Evolutionary conservation across 2,888 invertebrate genomes (phyloP), one percentile per base, ranked within the genome.

Genomic region (Lumbricus terrestris): DNA sequence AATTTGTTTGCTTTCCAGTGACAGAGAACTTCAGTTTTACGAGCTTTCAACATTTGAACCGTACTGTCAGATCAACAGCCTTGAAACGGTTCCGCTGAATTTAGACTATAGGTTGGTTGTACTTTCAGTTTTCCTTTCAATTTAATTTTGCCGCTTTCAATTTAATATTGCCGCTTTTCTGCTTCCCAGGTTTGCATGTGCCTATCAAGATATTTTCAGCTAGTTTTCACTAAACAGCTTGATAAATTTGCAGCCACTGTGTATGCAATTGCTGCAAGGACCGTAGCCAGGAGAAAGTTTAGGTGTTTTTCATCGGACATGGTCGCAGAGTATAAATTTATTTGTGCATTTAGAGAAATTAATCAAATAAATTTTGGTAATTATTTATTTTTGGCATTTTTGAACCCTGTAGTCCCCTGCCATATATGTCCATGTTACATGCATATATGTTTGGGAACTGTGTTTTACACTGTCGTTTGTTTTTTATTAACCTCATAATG

Each of bases 1-100:
- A 8, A n/a, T n/a, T n/a, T 29, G n/a, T 69, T 34, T 85, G 34
- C 20, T 85, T 85, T 85, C 37, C 16, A 95, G 95, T 47, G 95
- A 95, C 91, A 92, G 95, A 91, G 95, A 95, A 91, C 94, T 95
- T 35, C 95, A 95, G 93, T 95, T 95, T 92, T 95, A 94, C 93
- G 95, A 95, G 92, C 91, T 94, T 90, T 94, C 95, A 35, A 95
- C 95, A n/a, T 95, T 95, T 93, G 95, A 95, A 89, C 94, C 95
- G 11, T 95, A 95, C 92, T 95, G 95, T 92, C 95, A 95, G 92
- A 94, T 95, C 90, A 94, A 94, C 92, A 93, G 94, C 37, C 91
- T 95, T 83, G 94, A 94, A 90, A 95, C 95, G 29, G 94, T 95
- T 0, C 95, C 95, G 16, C 92, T 95, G 34, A 94, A 94, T 90